Evolutionary conservation across 1,140 invertebrate genomes (phyloP).

Genomic region (Ephestia elutella): DNA sequence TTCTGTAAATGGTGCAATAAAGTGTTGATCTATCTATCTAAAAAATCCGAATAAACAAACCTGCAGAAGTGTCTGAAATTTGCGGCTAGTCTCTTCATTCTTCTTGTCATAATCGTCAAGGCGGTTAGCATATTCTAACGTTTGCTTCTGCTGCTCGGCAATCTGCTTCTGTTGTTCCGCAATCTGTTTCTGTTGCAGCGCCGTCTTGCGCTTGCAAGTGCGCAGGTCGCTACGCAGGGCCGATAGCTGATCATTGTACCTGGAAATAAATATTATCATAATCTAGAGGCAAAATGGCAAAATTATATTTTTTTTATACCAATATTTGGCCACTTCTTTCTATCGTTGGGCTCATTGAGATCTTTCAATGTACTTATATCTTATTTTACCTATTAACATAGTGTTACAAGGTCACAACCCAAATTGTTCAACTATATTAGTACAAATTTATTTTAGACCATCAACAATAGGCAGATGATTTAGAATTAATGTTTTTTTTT

Average conservation of each 20-base stretch:
- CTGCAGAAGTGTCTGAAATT: constrained; percentile 90
- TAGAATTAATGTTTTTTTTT: too few relatives aligned
- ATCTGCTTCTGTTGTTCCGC: constrained; percentile 87
- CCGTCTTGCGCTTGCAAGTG: constrained; percentile 85
- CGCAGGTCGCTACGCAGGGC: constrained; percentile 84
- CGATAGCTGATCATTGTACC: constrained; percentile 85
- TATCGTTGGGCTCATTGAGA: too few relatives aligned
- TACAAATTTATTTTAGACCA: too few relatives aligned
- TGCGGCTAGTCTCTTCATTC: constrained; percentile 89
- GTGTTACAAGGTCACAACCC: too few relatives aligned
- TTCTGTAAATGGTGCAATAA: too few relatives aligned
- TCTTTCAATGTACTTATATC: too few relatives aligned
- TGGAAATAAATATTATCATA: constrained; percentile 34
- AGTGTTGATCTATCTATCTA: too few relatives aligned
- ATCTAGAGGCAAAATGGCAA: neutral
- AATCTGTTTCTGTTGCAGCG: constrained; percentile 88
- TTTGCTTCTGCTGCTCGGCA: constrained; percentile 83
- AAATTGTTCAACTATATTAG: too few relatives aligned
- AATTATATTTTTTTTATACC: too few relatives aligned
- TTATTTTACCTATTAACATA: too few relatives aligned
- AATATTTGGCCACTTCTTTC: too few relatives aligned
- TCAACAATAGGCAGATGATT: too few relatives aligned
- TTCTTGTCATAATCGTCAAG: constrained; percentile 92
- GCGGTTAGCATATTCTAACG: constrained; percentile 85
- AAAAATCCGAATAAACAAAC: constrained; percentile 67